Conservation (phyloP, 2,113 vertebrate genomes). For the Coryphaenoides rupestris region DNA sequence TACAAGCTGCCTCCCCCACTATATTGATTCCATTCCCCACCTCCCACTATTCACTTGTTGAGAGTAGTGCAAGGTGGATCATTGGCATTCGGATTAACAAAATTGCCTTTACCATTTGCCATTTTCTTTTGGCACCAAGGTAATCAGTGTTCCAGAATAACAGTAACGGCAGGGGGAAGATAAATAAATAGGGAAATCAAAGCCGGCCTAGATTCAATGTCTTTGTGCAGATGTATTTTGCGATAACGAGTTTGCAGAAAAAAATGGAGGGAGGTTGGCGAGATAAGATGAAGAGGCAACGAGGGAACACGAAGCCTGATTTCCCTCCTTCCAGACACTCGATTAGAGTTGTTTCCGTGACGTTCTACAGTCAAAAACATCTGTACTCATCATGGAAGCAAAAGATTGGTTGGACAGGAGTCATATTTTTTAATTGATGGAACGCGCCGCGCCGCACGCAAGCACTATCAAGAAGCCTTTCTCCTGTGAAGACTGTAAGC, state of each 20-base stretch:
- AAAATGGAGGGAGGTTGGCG: neutral
- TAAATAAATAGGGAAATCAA: neutral
- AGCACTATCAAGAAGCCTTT: constrained; percentile 12
- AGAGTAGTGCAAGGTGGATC: too few relatives aligned
- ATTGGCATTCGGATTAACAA: neutral
- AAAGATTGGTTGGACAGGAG: constrained; percentile 14
- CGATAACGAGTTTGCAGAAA: neutral
- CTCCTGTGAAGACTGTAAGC: constrained; percentile 16
- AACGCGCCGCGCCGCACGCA: constrained; percentile 33
- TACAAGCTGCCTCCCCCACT: too few relatives aligned
- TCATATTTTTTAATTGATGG: constrained; percentile 39
- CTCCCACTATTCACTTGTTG: too few relatives aligned
- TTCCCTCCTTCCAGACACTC: constrained; percentile 39
- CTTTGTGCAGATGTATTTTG: neutral
- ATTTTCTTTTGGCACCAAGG: neutral
- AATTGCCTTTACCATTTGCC: neutral
- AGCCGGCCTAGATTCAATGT: neutral
- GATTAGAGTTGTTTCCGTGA: constrained; percentile 56
- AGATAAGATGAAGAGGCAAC: constrained; percentile 14
- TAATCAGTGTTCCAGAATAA: neutral
- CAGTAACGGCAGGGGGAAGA: neutral
- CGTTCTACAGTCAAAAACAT: constrained; percentile 45
- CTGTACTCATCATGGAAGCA: constrained; percentile 40
- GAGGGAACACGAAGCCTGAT: constrained; percentile 23
- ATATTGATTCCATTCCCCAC: too few relatives aligned